Conservation (phyloP, 2,113 vertebrate species). For the Hydrolagus affinis region DNA sequence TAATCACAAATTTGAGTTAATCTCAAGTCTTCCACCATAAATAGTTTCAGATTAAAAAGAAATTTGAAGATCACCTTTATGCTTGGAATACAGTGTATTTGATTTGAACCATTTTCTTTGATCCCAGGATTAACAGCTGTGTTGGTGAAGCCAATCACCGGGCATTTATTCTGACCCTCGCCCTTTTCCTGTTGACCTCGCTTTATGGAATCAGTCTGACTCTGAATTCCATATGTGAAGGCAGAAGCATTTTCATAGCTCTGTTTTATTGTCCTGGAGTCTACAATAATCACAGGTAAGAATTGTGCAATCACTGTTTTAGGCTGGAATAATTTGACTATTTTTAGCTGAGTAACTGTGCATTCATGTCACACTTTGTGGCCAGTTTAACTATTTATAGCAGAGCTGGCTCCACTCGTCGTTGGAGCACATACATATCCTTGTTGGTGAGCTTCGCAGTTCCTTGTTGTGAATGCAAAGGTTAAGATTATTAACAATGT, state of each 20-base stretch:
- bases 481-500: too few species aligned
- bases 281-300: slow-evolving; percentile 83
- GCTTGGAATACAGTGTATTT: background rate
- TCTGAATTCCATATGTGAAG: slow-evolving; percentile 71
- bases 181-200: slow-evolving; percentile 80
- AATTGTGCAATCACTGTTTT: slow-evolving; percentile 5
- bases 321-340: background rate
- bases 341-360: background rate
- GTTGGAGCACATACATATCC: too few species aligned
- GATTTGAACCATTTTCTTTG: slow-evolving; percentile 13
- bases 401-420: too few species aligned
- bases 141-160: slow-evolving; percentile 88
- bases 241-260: slow-evolving; percentile 59
- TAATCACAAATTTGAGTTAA: too few species aligned
- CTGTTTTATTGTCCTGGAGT: slow-evolving; percentile 88
- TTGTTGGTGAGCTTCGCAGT: too few species aligned
- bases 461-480: too few species aligned
- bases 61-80: too few species aligned
- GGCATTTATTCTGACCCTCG: slow-evolving; percentile 81
- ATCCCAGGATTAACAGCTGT: slow-evolving; percentile 90
- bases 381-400: too few species aligned
- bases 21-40: too few species aligned
- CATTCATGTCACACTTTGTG: too few species aligned
- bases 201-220: slow-evolving; percentile 80
- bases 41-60: too few species aligned